Evolutionary conservation across 2,888 invertebrate genomes (phyloP).

Genomic region (Micropterix aruncella): DNA sequence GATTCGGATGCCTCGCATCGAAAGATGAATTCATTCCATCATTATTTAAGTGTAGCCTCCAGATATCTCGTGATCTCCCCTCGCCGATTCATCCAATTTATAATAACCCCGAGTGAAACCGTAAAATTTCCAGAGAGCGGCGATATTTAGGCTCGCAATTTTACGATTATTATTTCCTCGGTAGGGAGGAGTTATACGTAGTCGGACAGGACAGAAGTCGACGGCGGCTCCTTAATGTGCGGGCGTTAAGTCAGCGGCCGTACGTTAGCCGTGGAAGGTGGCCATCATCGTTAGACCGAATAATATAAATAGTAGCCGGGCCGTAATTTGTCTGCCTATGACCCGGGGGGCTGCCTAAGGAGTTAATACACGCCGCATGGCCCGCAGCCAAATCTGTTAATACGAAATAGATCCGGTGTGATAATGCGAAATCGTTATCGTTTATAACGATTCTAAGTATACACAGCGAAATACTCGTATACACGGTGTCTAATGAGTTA

Average conservation of each 20-base stretch:
- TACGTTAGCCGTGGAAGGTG: background rate
- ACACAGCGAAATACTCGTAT: too few relatives aligned
- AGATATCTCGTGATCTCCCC: too few relatives aligned
- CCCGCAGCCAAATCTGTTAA: background rate
- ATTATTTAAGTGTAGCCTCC: too few relatives aligned
- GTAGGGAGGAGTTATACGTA: background rate
- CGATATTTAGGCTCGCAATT: background rate
- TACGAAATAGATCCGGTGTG: background rate
- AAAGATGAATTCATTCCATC: too few relatives aligned
- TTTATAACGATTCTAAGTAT: too few relatives aligned
- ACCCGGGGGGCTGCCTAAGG: background rate
- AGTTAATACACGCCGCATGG: background rate
- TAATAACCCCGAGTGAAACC: background rate
- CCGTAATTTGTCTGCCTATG: background rate
- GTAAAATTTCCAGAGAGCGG: too few relatives aligned
- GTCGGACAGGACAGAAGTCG: background rate
- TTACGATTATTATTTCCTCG: background rate
- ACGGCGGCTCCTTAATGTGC: background rate
- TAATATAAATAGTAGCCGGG: background rate
- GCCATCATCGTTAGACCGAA: background rate
- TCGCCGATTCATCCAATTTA: background rate
- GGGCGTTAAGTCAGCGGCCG: background rate
- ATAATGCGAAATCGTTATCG: background rate
- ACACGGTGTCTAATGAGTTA: too few relatives aligned
- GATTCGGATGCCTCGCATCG: too few relatives aligned